phyloP scores from a whole-genome alignment of 92 coral and sea anemone genomes.

The Epizoanthus rinbou region DNA sequence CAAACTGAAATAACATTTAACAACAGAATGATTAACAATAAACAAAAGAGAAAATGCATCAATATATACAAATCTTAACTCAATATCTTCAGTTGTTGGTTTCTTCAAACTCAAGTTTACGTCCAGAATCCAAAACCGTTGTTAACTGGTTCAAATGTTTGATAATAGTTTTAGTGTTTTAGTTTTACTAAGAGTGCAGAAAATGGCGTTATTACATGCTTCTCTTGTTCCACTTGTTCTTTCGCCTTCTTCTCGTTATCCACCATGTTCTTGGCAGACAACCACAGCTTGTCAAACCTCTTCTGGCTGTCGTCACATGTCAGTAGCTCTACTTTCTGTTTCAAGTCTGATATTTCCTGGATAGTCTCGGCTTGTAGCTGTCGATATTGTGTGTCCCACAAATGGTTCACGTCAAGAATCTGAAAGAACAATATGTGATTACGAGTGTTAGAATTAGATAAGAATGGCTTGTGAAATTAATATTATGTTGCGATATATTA shows the following conservation, averaged over 20 bases:
- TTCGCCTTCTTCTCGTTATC: constrained; percentile 53
- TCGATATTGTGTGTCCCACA: constrained; percentile 85
- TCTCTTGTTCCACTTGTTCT: constrained; percentile 49
- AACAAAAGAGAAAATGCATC: no score
- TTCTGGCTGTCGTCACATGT: constrained; percentile 46
- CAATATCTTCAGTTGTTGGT: no score
- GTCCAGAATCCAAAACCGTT: background rate
- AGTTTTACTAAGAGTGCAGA: no score
- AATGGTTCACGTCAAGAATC: constrained; percentile 85
- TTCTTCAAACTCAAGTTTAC: no score
- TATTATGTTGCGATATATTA: no score
- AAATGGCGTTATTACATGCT: background rate
- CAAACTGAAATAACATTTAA: no score
- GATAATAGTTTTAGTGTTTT: background rate
- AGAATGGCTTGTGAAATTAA: background rate
- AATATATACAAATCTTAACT: no score
- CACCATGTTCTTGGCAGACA: constrained; percentile 44
- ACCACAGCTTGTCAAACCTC: constrained; percentile 54
- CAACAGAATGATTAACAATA: no score
- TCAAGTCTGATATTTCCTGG: constrained; percentile 68
- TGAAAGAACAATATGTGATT: constrained; percentile 1
- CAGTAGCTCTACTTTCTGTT: constrained; percentile 61
- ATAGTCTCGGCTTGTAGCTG: constrained; percentile 61
- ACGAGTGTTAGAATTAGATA: background rate
- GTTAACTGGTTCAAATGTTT: no score